A percentile compares a stretch with the other conserved stretches of the same genome.
Evolutionary conservation across 2,797 vertebrate species (phyloP).

Genomic region (Chloroceryle amazona): DNA sequence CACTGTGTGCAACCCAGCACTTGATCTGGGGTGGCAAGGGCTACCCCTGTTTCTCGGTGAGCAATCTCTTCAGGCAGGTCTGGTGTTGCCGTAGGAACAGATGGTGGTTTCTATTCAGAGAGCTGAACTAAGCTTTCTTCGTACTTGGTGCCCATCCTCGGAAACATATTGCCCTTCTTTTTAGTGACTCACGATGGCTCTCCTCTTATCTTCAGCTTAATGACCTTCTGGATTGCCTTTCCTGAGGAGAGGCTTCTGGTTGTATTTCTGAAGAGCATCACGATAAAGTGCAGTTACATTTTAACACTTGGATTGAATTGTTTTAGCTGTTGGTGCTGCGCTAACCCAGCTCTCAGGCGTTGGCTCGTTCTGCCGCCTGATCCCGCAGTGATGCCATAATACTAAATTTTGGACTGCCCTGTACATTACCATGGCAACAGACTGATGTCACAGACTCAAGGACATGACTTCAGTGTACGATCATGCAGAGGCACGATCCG

Average conservation of each 20-base stretch:
- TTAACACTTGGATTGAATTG: neutral
- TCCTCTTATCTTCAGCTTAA: neutral
- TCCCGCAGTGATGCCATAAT: slow-evolving; percentile 67
- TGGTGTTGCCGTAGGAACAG: slow-evolving; percentile 52
- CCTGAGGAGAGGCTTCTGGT: neutral
- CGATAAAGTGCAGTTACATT: neutral
- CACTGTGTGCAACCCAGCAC: neutral
- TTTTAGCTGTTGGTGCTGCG: neutral
- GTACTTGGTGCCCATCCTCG: slow-evolving; percentile 28
- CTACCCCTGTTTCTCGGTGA: neutral
- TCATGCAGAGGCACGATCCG: slow-evolving; percentile 52
- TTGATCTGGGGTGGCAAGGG: neutral
- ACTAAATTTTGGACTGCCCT: slow-evolving; percentile 69
- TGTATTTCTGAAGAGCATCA: neutral
- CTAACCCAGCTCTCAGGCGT: slow-evolving; percentile 25
- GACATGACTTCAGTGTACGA: slow-evolving; percentile 70
- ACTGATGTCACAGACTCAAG: slow-evolving; percentile 78
- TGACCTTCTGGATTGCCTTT: neutral
- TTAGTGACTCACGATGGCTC: neutral
- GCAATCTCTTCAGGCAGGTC: neutral
- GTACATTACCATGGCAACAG: slow-evolving; percentile 70
- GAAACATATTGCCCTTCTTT: slow-evolving; percentile 7
- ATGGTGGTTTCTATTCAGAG: slow-evolving; percentile 67
- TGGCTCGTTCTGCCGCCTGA: slow-evolving; percentile 37
- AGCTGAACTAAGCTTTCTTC: slow-evolving; percentile 15